These are phyloP conservation scores for Limonius californicus DNA, from an alignment of 1,140 invertebrate genomes.

Conservation along the genomic window DNA sequence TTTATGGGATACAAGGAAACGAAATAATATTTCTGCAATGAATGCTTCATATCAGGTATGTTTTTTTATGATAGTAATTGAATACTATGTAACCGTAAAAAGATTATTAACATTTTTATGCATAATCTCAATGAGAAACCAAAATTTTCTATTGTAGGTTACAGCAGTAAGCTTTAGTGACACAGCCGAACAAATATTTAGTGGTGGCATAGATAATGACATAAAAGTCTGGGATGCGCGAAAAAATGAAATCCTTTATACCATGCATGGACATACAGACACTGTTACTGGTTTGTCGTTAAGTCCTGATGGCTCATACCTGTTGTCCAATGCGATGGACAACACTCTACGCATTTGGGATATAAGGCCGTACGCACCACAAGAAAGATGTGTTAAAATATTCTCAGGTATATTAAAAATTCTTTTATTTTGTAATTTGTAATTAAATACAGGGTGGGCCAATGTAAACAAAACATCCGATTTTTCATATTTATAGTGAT, in stretches of 20 bases:
- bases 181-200: slow-evolving; percentile 85
- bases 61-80: neutral
- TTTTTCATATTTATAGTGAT: no score
- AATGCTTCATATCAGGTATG: slow-evolving; percentile 71
- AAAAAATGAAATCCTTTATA: slow-evolving; percentile 83
- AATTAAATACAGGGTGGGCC: neutral
- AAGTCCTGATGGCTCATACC: slow-evolving; percentile 91
- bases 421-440: no score
- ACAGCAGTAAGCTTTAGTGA: slow-evolving; percentile 94
- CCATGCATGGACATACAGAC: slow-evolving; percentile 84
- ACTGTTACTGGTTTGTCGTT: slow-evolving; percentile 91
- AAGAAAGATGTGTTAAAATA: slow-evolving; percentile 91
- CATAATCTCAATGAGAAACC: slow-evolving; percentile 48
- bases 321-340: slow-evolving; percentile 97
- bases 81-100: neutral
- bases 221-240: slow-evolving; percentile 98
- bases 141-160: slow-evolving; percentile 56
- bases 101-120: neutral
- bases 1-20: slow-evolving; percentile 86
- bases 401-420: slow-evolving; percentile 59
- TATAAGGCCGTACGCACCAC: slow-evolving; percentile 75
- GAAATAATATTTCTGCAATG: slow-evolving; percentile 71
- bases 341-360: slow-evolving; percentile 84
- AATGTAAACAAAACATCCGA: no score
- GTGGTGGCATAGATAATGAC: slow-evolving; percentile 96